Conservation (phyloP, 2,888 invertebrate species). For the Drosophila kuntzei region DNA sequence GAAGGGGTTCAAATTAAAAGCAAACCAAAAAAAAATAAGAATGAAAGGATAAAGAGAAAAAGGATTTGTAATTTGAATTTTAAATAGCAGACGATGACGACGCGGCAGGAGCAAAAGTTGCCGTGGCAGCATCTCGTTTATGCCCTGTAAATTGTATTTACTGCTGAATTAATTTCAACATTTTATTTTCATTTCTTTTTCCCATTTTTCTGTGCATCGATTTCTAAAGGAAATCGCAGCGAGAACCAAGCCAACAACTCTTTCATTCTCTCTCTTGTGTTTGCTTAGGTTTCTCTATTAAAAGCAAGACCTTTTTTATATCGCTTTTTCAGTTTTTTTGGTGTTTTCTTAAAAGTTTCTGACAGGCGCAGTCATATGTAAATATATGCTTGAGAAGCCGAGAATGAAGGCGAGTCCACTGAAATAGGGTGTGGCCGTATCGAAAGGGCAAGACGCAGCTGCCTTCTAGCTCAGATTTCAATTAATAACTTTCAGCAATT, state of each 20-base stretch:
- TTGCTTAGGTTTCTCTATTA: constrained; percentile 63
- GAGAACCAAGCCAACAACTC: constrained; percentile 21
- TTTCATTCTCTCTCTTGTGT: constrained; percentile 27
- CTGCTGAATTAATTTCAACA: constrained; percentile 77
- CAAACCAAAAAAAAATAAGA: constrained; percentile 26
- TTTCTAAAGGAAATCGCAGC: constrained; percentile 38
- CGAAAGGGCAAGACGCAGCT: constrained; percentile 52
- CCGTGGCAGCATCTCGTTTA: constrained; percentile 10
- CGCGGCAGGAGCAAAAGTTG: constrained; percentile 37
- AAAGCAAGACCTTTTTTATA: constrained; percentile 49
- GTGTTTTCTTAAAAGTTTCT: constrained; percentile 63
- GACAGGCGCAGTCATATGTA: constrained; percentile 77
- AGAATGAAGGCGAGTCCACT: constrained; percentile 17
- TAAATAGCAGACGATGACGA: constrained; percentile 61
- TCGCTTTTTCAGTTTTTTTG: constrained; percentile 15
- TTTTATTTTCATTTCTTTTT: constrained; percentile 59
- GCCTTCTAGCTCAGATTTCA: constrained; percentile 68
- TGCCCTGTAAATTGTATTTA: constrained; percentile 74
- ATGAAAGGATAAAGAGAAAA: constrained; percentile 20
- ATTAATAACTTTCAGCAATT: constrained; percentile 31
- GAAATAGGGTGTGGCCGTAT: constrained; percentile 63
- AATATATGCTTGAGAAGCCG: constrained; percentile 35
- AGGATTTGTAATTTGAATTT: constrained; percentile 82
- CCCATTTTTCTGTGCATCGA: constrained; percentile 49
- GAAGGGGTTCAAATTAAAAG: constrained; percentile 44